phyloP scores from a whole-genome alignment of 2,113 vertebrate species.

The Megaleporinus macrocephalus region DNA sequence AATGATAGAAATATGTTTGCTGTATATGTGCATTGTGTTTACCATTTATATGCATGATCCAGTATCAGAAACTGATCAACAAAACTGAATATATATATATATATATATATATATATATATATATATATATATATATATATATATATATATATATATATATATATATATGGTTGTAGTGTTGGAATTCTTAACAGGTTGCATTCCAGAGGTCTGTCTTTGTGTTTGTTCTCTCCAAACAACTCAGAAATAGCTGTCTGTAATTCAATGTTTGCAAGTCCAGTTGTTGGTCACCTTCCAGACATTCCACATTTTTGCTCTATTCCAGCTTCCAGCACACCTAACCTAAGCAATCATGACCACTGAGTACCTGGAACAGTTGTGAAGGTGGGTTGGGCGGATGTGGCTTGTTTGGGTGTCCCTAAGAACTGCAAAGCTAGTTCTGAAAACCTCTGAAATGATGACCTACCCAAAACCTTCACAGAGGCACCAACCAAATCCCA shows the following conservation, averaged over 20 bases:
- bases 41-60: too few relatives aligned
- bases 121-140: too few relatives aligned
- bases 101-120: too few relatives aligned
- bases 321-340: background rate
- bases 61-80: too few relatives aligned
- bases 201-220: too few relatives aligned
- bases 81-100: too few relatives aligned
- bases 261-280: background rate
- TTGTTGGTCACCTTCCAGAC: background rate
- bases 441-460: conserved; percentile 55
- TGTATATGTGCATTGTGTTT: too few relatives aligned
- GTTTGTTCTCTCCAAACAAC: conserved; percentile 26
- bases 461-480: conserved; percentile 55
- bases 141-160: too few relatives aligned
- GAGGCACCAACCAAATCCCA: conserved; percentile 62
- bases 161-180: too few relatives aligned
- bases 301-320: background rate
- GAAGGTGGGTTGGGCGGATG: background rate
- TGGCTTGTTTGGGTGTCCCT: background rate
- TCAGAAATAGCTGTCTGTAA: conserved; percentile 27
- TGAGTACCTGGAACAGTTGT: background rate
- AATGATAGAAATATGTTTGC: too few relatives aligned
- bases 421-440: background rate
- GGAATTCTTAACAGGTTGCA: too few relatives aligned
- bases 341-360: conserved; percentile 40